These are phyloP conservation scores for Bombus polaris DNA, from an alignment of 1,140 invertebrate species.

Conservation along the genomic window DNA sequence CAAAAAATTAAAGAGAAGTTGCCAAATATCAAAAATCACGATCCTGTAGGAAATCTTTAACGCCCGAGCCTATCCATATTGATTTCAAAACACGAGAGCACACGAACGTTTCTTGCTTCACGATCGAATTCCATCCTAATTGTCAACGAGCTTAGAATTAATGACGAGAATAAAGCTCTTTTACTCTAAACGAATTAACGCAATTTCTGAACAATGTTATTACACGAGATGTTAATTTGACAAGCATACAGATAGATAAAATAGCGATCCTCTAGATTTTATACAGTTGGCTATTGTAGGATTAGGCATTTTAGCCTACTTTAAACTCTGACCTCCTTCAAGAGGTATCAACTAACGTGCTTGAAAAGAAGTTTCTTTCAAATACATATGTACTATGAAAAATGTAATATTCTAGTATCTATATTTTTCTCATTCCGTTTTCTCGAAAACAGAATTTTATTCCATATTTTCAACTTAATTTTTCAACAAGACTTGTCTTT, in stretches of 20 bases:
- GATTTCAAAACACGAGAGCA: not conserved
- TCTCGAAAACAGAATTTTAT: too few relatives aligned
- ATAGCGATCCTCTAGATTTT: not conserved
- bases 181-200: not conserved
- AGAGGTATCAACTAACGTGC: not conserved
- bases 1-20: too few relatives aligned
- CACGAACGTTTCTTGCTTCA: not conserved
- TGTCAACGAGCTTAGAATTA: not conserved
- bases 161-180: too few relatives aligned
- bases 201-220: not conserved
- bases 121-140: not conserved
- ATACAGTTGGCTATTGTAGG: not conserved
- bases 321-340: not conserved
- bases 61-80: too few relatives aligned
- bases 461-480: too few relatives aligned
- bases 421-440: too few relatives aligned
- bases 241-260: not conserved
- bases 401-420: too few relatives aligned
- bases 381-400: too few relatives aligned
- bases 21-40: too few relatives aligned
- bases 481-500: too few relatives aligned
- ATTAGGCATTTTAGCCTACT: not conserved
- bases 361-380: not conserved
- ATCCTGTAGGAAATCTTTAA: too few relatives aligned
- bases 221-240: not conserved